Base-by-base conservation (phyloP, 2,797 vertebrate genomes). In the Allobates femoralis region DNA sequence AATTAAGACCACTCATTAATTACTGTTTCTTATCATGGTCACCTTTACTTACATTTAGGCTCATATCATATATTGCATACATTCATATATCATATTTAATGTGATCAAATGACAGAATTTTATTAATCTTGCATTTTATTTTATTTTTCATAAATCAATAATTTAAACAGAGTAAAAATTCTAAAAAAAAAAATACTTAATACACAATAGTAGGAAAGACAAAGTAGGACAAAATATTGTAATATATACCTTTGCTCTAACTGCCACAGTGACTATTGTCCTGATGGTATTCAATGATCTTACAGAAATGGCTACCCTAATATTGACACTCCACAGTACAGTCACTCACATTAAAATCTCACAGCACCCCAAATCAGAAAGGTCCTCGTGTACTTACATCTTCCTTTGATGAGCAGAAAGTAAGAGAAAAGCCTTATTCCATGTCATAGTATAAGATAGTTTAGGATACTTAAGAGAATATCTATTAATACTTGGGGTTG, bases 371-470 rank as follows among this genome's bases (percentile, higher is more conserved):
- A 86, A 77, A 73, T 78, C 83, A 83, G 15, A 75, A 77, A 78
- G 50, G 8, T 21, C 67, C 62, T 76, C 71, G 34, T 60, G 50
- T 87, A 88, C 87, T 88, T 85, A 88, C 87, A 88, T 56, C 71
- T 76, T 88, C 87, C 87, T 88, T 77, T 77, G 87, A 74, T 50
- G 64, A 51, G 83, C 78, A 62, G 34, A 53, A 81, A 56, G 32
- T 55, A 86, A 81, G 69, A 89, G 74, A 84, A 80, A 76, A 11
- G 28, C 37, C 79, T 79, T 82, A 86, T 71, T 84, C 37, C 66
- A 46, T 53, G 19, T 55, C 23, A 86, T 46, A 26, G 21, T 41
- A 56, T 14, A 12, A 28, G 19, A 34, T 37, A 1, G 6, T 55
- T 79, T 5, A 79, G 23, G 6, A 73, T 34, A 75, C 26, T 51